Evolutionary conservation across 2,888 invertebrate genomes (phyloP), one percentile per base, ranked within the genome.

Genomic region (Cremastinae sp.): DNA sequence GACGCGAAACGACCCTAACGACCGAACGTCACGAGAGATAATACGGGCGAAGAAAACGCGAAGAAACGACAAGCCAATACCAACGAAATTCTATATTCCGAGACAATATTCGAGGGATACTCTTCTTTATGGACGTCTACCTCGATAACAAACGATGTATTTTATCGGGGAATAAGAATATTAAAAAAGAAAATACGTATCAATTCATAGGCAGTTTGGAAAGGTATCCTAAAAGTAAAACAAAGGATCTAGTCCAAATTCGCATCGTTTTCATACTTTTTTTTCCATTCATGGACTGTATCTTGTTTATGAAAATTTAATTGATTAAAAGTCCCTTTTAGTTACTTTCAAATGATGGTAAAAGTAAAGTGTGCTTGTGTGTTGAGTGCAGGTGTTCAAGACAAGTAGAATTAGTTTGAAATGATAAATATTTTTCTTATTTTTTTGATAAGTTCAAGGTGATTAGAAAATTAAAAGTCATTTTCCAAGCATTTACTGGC

Each of bases 11-110:
- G 22, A 81, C 69, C 77, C 73, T 86, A 86, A 87, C 84, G 84
- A 84, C 83, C 80, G 59, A 70, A 79, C 80, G 83, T 85, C 87
- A 87, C 85, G 86, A 86, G 82, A 85, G 82, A 85, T 83, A 83
- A 82, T 82, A 64, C 28, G 71, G 74, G 77, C 66, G 74, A 81
- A 78, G 82, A 82, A 84, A 83, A 83, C 82, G 81, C 82, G 79
- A 82, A 66, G 62, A 62, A 65, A 64, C 65, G 16, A n/a, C 59
- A 20, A 64, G 28, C 49, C 12, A 12, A 41, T 45, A 45, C 55
- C 45, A 51, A 16, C 20, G 75, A 49, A 78, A 69, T 59, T 61
- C 70, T 74, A 74, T 73, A 76, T 53, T 56, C 69, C 72, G 75
- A 72, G 74, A 78, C 78, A 69, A 79, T 73, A 74, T 68, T 80